Base-by-base conservation (phyloP, 1,140 invertebrate species). In the Brachionus asplanchnoidis region DNA sequence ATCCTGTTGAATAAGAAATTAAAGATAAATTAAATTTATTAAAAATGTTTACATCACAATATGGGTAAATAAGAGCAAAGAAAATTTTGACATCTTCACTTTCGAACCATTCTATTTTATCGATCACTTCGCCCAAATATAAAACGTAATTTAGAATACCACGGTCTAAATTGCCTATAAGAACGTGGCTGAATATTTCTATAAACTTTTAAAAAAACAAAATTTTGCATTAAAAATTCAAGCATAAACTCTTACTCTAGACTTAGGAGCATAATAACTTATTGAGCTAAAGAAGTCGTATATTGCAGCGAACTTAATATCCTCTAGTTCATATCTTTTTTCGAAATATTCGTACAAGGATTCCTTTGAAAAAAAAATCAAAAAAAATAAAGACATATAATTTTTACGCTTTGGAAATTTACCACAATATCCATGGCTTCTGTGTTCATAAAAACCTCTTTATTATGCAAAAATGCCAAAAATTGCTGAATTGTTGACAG, bases 11-110 rank as follows among this genome's bases (percentile, higher is more conserved):
- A 14, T 17, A 11, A 50, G 3, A 8, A 32, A 26, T 40, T 23
- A 46, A 56, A 14, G 28, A 14, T 9, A 46, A 17, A 8, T 46
- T 6, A 12, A 28, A 5, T 46, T 46, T 26, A 28, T 50, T n/a
- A 32, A 56, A 9, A 0, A 36, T 6, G 6, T 44, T 66, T 82
- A 82, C 79, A 28, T 82, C 79, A 40, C 53, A 60, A 82, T 65
- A 82, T 68, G 79, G 79, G 36, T 44, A 82, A 20, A 82, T 68
- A 0, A 82, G 36, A 60, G 79, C 79, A 32, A 68, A 60, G 14
- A 82, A 82, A 66, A 82, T 82, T 82, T 82, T 82, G 0, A 82
- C 79, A 68, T 82, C 79, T 20, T 82, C 79, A 20, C 53, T 68
- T 66, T 82, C 79, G 17, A 65, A 65, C 79, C 79, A 82, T 60